Evolutionary conservation across 2,888 invertebrate species (phyloP).

Genomic region (Lithophane semibrunnea): DNA sequence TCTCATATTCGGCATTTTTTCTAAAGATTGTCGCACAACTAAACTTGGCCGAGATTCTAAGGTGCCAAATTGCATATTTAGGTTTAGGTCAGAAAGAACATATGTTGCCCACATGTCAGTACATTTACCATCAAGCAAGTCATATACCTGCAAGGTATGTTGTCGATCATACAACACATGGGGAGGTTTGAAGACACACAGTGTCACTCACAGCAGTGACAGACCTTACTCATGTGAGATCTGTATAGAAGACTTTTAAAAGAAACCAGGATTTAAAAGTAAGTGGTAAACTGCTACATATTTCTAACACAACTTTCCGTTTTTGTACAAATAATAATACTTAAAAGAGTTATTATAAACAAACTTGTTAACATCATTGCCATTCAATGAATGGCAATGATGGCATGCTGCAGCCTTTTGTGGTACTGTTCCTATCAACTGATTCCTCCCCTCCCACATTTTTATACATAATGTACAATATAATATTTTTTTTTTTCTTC

Average conservation of each 20-base stretch:
- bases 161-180: conserved; percentile 93
- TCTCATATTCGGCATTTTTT: neutral
- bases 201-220: conserved; percentile 92
- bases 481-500: too few relatives aligned
- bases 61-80: conserved; percentile 71
- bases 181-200: conserved; percentile 92
- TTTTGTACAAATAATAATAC: neutral
- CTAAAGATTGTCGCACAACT: neutral
- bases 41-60: neutral
- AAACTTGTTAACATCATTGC: neutral
- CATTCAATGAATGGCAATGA: too few relatives aligned
- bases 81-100: conserved; percentile 92
- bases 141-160: conserved; percentile 91
- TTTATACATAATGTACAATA: neutral
- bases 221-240: conserved; percentile 92
- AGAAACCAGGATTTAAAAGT: conserved; percentile 94
- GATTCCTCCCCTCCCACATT: neutral
- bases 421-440: neutral
- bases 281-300: conserved; percentile 49
- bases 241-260: conserved; percentile 93
- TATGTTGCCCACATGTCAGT: conserved; percentile 91
- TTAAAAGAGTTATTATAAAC: neutral
- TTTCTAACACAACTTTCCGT: neutral
- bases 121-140: conserved; percentile 73
- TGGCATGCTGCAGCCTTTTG: neutral